Evolutionary conservation across 2,797 vertebrate genomes (phyloP), one percentile per base, ranked within the genome.

Genomic region (Loris lydekkerianus): DNA sequence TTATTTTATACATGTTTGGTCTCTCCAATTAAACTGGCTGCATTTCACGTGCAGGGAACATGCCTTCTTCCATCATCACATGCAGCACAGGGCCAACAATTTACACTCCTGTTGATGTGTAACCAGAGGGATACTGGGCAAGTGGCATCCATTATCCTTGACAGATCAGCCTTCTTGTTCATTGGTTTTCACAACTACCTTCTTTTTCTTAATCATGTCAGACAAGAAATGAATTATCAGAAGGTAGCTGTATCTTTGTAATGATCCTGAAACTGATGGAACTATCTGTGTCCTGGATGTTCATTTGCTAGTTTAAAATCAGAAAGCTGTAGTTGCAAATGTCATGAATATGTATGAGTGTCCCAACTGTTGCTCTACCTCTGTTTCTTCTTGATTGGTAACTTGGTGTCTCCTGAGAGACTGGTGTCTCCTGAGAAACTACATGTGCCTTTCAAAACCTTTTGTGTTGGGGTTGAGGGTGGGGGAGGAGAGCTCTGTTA

Each of bases 261-360:
- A 91, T 11, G 70, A 84, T 75, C n/a, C 34, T 94, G 40, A 84
- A 94, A 91, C 63, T 9, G 34, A 11, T 58, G 67, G 46, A 89
- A 2, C 10, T 86, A 3, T 86, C 20, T 95, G 84, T 91, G 31
- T 81, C 75, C 31, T 14, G 37, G 53, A 82, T 96, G 88, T 72
- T 95, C 96, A 73, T 60, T 88, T 97, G 5, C 2, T 27, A 17
- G 23, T 94, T 40, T 17, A 34, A 80, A 67, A 69, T n/a, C 69
- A 53, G 63, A 27, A 88, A n/a, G 21, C 31, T 91, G 31, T 90
- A 95, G 7, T 70, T 95, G 58, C 10, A 83, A 89, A 67, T 49
- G 43, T 46, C 85, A 95, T 86, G 56, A 82, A 77, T 40, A 87
- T 29, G 67, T 25, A 14, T 21, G 37, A 90, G 21, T 17, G 60